These are phyloP conservation scores for Agrochola lychnidis DNA, from an alignment of 2,888 invertebrate species.

Conservation along the genomic window DNA sequence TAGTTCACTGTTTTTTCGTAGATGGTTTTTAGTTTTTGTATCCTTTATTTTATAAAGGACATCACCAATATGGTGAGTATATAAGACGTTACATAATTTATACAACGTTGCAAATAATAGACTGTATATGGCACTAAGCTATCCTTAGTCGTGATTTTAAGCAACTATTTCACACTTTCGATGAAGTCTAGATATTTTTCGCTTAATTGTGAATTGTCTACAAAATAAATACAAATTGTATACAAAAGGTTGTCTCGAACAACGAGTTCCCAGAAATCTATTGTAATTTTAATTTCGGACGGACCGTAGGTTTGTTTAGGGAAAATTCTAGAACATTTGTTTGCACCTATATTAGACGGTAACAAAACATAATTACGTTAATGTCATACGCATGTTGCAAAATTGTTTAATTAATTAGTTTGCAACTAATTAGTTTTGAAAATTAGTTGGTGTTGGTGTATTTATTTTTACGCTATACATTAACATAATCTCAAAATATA, in stretches of 20 bases:
- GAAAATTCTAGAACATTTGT: not conserved
- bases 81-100: not conserved
- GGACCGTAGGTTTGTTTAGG: not conserved
- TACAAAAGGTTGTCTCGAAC: not conserved
- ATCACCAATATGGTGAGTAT: no score
- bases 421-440: not conserved
- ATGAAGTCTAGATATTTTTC: not conserved
- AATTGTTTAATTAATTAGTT: not conserved
- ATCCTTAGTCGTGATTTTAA: not conserved
- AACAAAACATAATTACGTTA: not conserved
- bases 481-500: not conserved
- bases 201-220: not conserved
- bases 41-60: not conserved
- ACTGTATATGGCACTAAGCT: no score
- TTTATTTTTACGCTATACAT: not conserved
- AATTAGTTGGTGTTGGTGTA: no score
- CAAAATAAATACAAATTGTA: no score
- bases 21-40: no score
- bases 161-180: not conserved
- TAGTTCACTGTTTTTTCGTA: no score
- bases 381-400: not conserved
- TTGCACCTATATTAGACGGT: not conserved
- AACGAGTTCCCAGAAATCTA: slow-evolving; percentile 6
- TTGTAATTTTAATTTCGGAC: slow-evolving; percentile 9
- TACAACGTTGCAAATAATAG: not conserved